Evolutionary conservation across 2,797 vertebrate genomes (phyloP), one percentile per base, ranked within the genome.

Genomic region (Poeciliopsis presidionis): DNA sequence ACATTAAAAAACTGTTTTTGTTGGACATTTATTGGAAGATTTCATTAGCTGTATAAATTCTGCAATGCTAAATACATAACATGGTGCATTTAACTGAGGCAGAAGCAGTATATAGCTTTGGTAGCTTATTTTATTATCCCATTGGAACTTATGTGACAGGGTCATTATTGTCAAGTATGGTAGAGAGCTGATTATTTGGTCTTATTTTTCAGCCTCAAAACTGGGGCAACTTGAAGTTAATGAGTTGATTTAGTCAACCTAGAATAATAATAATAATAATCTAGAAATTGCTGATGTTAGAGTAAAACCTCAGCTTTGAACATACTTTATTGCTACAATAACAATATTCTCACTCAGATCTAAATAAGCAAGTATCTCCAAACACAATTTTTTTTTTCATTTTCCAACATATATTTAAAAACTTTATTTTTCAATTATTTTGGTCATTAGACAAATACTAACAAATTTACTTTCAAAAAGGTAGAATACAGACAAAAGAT

Each of bases 401-500:
- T 28, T 70, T 45, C 22, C 25, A 14, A 45, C 28, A 45, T 75
- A 22, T 46, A 33, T 13, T 28, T 14, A 18, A 33, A 57, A 41
- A 43, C 73, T 20, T 43, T 43, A 28, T 74, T 59, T 7, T 74
- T 57, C 16, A 13, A 28, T 18, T 18, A 18, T 59, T n/a, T 13
- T 18, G 43, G 41, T 55, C 13, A 22, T 41, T 28, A 36, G 49
- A 55, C 33, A 55, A 12, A 3, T 33, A 4, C 25, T 73, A 12
- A 30, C 28, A 61, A n/a, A n/a, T 30, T 0, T 14, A 13, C 55
- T 55, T 51, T 73, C 55, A 4, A 7, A 39, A 13, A 36, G 11
- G 30, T 36, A 18, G 49, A 36, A 71, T 53, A 14, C 28, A 55
- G 33, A 47, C 49, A 33, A 61, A 75, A 77, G 57, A 78, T 86